Base-by-base conservation (phyloP, 2,113 vertebrate species). In the Mus spicilegus region DNA sequence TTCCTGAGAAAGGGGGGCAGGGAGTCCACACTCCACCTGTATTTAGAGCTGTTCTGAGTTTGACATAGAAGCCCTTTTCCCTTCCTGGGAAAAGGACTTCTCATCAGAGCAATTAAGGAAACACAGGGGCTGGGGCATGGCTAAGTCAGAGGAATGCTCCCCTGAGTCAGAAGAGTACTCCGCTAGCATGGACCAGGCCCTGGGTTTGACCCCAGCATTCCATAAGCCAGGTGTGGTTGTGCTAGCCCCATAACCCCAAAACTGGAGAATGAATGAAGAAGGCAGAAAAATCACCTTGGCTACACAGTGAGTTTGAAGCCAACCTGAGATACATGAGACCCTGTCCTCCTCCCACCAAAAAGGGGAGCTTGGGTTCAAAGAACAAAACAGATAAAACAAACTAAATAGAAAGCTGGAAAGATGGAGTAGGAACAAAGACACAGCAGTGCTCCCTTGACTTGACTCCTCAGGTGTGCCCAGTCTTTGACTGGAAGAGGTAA, bases 311-410 rank as follows among this genome's bases (percentile, higher is more conserved):
- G 20, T 26, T 70, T 70, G 65, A 70, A 22, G 12, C 20, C 46
- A 70, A 70, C 19, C 33, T 70, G 49, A 69, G 49, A 54, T 16
- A 36, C 0, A 7, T 13, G 42, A 70, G 85, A 87, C 67, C 30
- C 63, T 87, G 85, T n/a, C 0, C 13, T 20, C 46, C 46, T 87
- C 65, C 42, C 85, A n/a, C 20, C 65, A 54, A 26, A 51, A 82
- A 70, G 14, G 54, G n/a, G 14, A 42, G 24, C 51, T 42, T 30
- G 16, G n/a, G 14, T 20, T 19, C 36, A 65, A 95, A 97, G 77
- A 95, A 65, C 49, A 92, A 85, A 94, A 17, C 28, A 92, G 85
- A 85, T 67, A 85, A 93, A 90, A 91, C 12, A 39, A 84, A 81
- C 19, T 12, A 7, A 87, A 65, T n/a, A 4, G 51, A 58, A 70